Conservation (phyloP, 2,113 vertebrate genomes). For the Microtus oregoni region DNA sequence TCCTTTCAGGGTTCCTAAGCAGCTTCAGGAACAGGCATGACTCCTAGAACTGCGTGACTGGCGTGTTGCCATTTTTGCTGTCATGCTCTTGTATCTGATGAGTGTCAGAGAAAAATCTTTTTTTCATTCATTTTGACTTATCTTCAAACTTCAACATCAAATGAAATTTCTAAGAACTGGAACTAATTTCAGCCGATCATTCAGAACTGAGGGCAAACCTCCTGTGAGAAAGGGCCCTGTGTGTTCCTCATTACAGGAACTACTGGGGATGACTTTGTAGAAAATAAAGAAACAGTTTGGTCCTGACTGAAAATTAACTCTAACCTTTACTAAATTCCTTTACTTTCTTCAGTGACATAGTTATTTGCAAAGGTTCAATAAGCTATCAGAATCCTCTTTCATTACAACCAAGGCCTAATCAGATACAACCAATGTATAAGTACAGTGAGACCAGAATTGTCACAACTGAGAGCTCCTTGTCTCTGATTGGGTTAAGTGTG, state of each 20-base stretch:
- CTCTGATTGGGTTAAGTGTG: neutral
- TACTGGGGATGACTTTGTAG: neutral
- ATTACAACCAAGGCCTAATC: neutral
- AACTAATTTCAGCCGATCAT: neutral
- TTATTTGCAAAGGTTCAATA: neutral
- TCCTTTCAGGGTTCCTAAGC: neutral
- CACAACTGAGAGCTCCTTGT: neutral
- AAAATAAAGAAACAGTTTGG: slow-evolving; percentile 39
- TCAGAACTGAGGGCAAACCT: slow-evolving; percentile 13
- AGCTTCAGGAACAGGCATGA: neutral
- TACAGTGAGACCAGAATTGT: neutral
- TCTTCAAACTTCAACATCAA: neutral
- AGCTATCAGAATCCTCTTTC: neutral
- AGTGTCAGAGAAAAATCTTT: neutral
- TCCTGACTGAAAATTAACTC: neutral
- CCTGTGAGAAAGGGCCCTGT: neutral
- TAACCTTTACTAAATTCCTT: neutral
- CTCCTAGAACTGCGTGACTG: neutral
- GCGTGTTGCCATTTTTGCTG: neutral
- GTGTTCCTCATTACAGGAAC: neutral
- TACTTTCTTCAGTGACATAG: neutral
- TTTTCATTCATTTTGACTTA: slow-evolving; percentile 24
- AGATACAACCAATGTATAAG: slow-evolving; percentile 1
- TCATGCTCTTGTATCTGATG: neutral
- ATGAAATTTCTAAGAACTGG: neutral